phyloP scores from a whole-genome alignment of 1,140 invertebrate species.

The Cotesia chilonis region DNA sequence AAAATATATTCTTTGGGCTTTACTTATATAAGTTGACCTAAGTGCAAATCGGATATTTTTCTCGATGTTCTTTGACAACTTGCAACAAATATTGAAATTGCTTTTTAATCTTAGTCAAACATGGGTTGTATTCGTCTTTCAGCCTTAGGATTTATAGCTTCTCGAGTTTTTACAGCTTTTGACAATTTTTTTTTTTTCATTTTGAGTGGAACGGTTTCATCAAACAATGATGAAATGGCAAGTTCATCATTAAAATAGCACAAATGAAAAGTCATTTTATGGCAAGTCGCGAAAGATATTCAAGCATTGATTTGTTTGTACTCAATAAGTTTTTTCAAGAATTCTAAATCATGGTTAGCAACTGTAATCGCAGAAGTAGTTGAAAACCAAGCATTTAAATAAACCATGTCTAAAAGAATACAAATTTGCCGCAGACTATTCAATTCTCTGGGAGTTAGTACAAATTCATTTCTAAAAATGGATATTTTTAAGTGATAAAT shows the following conservation, averaged over 20 bases:
- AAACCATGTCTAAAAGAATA: neutral
- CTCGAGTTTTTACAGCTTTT: neutral
- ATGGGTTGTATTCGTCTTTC: neutral
- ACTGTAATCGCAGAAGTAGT: neutral
- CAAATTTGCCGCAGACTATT: neutral
- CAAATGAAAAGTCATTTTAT: neutral
- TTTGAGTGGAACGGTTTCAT: constrained; percentile 28
- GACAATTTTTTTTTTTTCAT: constrained; percentile 8
- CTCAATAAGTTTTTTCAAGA: neutral
- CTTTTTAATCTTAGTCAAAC: constrained; percentile 11
- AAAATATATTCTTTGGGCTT: constrained; percentile 14
- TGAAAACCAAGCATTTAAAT: constrained; percentile 9
- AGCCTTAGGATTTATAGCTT: neutral
- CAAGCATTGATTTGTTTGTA: neutral
- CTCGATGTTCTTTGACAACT: neutral
- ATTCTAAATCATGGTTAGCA: constrained; percentile 2
- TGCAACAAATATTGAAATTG: neutral
- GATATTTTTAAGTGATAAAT: constrained; percentile 43
- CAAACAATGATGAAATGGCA: constrained; percentile 15
- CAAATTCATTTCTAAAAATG: constrained; percentile 29
- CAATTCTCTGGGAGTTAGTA: neutral
- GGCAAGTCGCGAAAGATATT: neutral
- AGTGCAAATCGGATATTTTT: constrained; percentile 3
- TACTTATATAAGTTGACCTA: constrained; percentile 2
- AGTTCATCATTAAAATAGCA: neutral